These are phyloP conservation scores for Molorchus minor DNA, from an alignment of 2,888 invertebrate genomes.

Conservation along the genomic window DNA sequence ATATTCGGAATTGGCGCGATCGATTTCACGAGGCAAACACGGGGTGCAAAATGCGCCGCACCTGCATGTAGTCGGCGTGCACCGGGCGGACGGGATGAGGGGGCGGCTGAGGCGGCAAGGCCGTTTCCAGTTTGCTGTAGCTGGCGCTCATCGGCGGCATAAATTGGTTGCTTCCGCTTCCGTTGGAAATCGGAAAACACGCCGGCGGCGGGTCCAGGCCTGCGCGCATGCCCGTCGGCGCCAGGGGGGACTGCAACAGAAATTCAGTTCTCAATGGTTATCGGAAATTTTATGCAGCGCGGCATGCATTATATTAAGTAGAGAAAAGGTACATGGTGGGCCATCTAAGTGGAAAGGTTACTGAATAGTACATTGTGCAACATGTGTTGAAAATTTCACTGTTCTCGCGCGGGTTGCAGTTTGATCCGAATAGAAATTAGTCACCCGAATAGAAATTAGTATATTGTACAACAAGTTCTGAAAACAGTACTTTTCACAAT, in stretches of 20 bases:
- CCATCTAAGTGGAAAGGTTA: too few relatives aligned
- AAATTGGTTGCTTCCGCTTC: constrained; percentile 50
- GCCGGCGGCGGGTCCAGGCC: constrained; percentile 53
- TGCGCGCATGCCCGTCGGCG: constrained; percentile 47
- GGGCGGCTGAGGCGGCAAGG: constrained; percentile 47
- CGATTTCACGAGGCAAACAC: constrained; percentile 2
- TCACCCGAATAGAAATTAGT: too few relatives aligned
- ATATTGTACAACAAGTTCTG: too few relatives aligned
- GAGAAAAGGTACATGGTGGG: too few relatives aligned
- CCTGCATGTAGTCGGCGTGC: constrained; percentile 54
- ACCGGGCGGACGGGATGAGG: constrained; percentile 43
- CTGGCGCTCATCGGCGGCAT: constrained; percentile 51
- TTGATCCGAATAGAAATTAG: too few relatives aligned
- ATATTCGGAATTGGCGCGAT: constrained; percentile 6
- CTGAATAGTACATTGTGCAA: too few relatives aligned
- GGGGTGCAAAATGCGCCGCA: constrained; percentile 34
- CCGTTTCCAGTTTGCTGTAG: constrained; percentile 53
- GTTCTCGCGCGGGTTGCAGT: too few relatives aligned
- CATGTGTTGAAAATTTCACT: too few relatives aligned
- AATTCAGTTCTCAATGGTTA: constrained; percentile 17
- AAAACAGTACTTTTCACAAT: too few relatives aligned
- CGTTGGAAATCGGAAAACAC: constrained; percentile 52
- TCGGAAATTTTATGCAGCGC: too few relatives aligned
- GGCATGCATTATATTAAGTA: too few relatives aligned
- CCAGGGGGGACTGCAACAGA: constrained; percentile 51